Base-by-base conservation (phyloP, 2,797 vertebrate genomes). In the Phylloscopus collybita region DNA sequence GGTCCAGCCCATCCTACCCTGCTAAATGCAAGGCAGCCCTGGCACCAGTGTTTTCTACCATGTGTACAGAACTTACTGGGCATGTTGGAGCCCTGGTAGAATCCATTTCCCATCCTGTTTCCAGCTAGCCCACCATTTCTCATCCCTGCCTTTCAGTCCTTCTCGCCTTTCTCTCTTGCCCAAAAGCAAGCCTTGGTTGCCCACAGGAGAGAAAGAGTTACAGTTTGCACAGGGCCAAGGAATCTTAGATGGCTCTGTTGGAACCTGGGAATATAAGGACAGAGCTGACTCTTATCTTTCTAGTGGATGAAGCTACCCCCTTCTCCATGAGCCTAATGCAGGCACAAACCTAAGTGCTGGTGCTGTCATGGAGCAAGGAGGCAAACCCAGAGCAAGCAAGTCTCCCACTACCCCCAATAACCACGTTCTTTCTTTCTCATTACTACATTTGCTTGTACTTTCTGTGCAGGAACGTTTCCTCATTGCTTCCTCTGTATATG, bases 161-260 rank as follows among this genome's bases (percentile, higher is more conserved):
- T 65, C 15, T 69, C 0, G 0, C 27, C 42, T 75, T 74, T 64
- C 8, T 71, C 21, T 71, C 20, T 62, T n/a, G n/a, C 22, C 20
- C 8, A 7, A 42, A 76, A n/a, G 5, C 57, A 86, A 71, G 36
- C 34, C 42, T 44, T 22, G 5, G 3, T 17, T 84, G 32, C 59
- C 38, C 32, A 51, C 38, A 54, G 44, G 20, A 51, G 19, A 75
- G 50, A 42, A 76, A 56, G 42, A 36, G 64, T 64, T 74, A 45
- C 9, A 13, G 12, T 86, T 61, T 78, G 12, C 50, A 44, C 4
- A 29, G 38, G 5, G 8, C 2, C 45, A 49, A 11, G n/a, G n/a
- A 70, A 32, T 25, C 2, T 5, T 8, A 51, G 38, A 7, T 64
- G 53, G 32, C 57, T 80, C 13, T 86, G 40, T 13, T 80, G 65